A percentile compares a stretch with the other conserved stretches of the same genome.
phyloP scores from a whole-genome alignment of 2,797 vertebrate genomes.

The Synanceia verrucosa region DNA sequence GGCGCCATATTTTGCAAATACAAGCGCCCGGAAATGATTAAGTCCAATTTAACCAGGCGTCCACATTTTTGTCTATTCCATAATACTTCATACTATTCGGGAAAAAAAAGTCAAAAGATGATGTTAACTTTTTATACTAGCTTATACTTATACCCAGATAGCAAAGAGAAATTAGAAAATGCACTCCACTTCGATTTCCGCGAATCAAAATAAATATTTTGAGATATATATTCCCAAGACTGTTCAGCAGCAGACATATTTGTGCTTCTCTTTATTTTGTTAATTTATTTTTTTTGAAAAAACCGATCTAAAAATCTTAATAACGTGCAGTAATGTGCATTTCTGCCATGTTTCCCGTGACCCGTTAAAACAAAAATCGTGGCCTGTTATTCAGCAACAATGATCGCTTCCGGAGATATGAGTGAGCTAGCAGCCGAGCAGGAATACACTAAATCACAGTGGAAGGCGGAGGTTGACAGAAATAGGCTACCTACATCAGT shows the following conservation, averaged over 20 bases:
- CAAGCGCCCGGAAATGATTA: not conserved
- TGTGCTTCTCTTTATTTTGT: not conserved
- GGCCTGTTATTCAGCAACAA: constrained; percentile 22
- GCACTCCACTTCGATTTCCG: no score
- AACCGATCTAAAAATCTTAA: not conserved
- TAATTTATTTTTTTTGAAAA: no score
- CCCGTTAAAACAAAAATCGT: not conserved
- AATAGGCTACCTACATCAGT: constrained; percentile 64
- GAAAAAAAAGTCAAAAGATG: no score
- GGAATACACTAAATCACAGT: constrained; percentile 45
- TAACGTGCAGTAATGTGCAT: not conserved
- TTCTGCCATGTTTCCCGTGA: not conserved
- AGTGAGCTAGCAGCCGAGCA: constrained; percentile 46
- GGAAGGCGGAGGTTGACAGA: constrained; percentile 54
- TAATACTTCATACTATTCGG: no score
- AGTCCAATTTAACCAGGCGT: no score
- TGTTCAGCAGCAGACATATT: no score
- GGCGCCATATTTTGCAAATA: not conserved
- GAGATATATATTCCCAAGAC: not conserved
- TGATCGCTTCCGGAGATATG: constrained; percentile 9
- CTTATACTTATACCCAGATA: no score
- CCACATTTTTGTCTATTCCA: no score
- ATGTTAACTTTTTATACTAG: no score
- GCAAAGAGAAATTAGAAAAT: no score
- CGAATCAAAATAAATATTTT: no score